Evolutionary conservation across 2,113 vertebrate genomes (phyloP).

Genomic region (Thamnaconus septentrionalis): DNA sequence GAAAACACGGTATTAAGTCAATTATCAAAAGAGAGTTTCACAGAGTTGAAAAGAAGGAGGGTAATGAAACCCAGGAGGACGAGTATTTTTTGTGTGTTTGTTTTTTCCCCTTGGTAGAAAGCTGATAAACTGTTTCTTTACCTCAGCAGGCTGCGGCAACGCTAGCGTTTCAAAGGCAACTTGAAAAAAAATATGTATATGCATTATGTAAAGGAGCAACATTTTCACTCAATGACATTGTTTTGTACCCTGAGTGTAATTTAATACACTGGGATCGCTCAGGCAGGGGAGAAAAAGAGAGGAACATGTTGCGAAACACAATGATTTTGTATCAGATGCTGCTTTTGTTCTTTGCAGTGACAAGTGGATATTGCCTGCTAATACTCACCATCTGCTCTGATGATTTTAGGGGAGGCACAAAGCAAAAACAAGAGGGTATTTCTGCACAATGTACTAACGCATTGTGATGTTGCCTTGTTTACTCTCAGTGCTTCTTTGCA

Average conservation of each 20-base stretch:
- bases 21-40: constrained; percentile 23
- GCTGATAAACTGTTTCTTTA: no score
- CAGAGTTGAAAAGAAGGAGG: constrained; percentile 9
- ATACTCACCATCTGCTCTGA: constrained; percentile 26
- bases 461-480: no score
- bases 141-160: no score
- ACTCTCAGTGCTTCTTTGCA: constrained; percentile 8
- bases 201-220: background rate
- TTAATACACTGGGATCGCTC: constrained; percentile 11
- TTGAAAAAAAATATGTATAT: background rate
- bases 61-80: no score
- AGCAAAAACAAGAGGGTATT: no score
- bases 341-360: constrained; percentile 6
- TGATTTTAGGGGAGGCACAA: background rate
- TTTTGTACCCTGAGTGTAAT: constrained; percentile 12
- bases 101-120: no score
- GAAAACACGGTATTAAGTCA: constrained; percentile 37
- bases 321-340: constrained; percentile 5
- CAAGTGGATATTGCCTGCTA: constrained; percentile 14
- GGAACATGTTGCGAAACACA: constrained; percentile 24
- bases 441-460: no score
- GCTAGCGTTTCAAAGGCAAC: no score
- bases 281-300: background rate
- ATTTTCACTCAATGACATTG: constrained; percentile 8
- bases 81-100: no score